A percentile compares a stretch with the other conserved stretches of the same genome.
Evolutionary conservation across 2,797 vertebrate species (phyloP).

Genomic region (Austrolebias charrua): DNA sequence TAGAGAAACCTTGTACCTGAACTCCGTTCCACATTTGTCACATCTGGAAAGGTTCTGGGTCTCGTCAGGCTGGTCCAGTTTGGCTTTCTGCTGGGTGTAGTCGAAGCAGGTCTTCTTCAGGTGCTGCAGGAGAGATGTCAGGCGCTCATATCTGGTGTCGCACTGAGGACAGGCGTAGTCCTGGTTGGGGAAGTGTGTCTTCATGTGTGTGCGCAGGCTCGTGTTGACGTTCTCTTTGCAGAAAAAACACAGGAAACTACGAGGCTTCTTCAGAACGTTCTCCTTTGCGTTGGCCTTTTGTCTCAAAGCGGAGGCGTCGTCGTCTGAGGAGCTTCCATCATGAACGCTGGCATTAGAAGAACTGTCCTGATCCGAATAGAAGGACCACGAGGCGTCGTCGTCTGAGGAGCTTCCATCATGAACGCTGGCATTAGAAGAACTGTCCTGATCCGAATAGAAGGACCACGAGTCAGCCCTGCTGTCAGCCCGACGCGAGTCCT

Average conservation of each 20-base stretch:
- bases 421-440: neutral
- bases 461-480: conserved; percentile 43
- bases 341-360: neutral
- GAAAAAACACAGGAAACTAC: conserved; percentile 46
- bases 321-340: conserved; percentile 7
- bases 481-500: conserved; percentile 10
- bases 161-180: conserved; percentile 59
- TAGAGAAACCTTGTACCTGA: conserved; percentile 54
- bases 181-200: conserved; percentile 56
- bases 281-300: neutral
- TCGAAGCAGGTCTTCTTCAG: conserved; percentile 59
- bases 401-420: conserved; percentile 10
- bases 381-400: conserved; percentile 39
- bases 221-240: conserved; percentile 43
- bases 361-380: conserved; percentile 29
- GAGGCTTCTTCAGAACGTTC: neutral
- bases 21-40: conserved; percentile 43
- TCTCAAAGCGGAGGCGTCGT: neutral
- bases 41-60: conserved; percentile 45
- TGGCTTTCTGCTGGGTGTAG: conserved; percentile 16
- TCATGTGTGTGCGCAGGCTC: conserved; percentile 52
- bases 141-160: conserved; percentile 37
- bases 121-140: conserved; percentile 50
- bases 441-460: conserved; percentile 29
- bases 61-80: conserved; percentile 16